These are phyloP conservation scores for Gymnopithys bicolor DNA, from an alignment of 2,797 vertebrate species.

Conservation along the genomic window DNA sequence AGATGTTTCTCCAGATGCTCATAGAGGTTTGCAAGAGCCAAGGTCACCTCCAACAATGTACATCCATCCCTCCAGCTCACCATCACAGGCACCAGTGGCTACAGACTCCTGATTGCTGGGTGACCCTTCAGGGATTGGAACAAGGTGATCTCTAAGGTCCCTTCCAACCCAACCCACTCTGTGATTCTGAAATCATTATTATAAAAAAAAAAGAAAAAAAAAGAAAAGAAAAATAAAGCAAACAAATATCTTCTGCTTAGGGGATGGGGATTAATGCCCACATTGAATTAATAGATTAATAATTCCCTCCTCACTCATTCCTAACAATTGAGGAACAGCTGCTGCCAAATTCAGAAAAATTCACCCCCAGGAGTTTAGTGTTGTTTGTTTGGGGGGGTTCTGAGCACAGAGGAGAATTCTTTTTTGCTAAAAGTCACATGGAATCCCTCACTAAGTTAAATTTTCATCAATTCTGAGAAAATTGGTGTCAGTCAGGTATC, in stretches of 20 bases:
- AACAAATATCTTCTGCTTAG: neutral
- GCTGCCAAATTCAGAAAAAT: neutral
- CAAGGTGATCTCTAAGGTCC: rapidly evolving
- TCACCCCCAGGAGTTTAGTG: neutral
- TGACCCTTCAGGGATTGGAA: neutral
- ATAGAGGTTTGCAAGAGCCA: neutral
- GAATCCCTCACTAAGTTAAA: neutral
- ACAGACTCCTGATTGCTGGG: neutral
- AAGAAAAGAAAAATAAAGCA: too few species aligned
- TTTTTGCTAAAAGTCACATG: neutral
- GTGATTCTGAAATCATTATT: neutral
- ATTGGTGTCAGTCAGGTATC: neutral
- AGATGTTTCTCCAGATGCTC: neutral
- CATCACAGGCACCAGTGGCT: neutral
- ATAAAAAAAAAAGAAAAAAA: too few species aligned
- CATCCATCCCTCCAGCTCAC: neutral
- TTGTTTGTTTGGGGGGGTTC: neutral
- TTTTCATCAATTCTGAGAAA: neutral
- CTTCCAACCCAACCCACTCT: neutral
- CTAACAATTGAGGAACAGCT: neutral
- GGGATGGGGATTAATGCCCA: neutral
- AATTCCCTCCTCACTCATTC: slow-evolving; percentile 29
- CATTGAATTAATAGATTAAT: slow-evolving; percentile 42
- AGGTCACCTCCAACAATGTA: neutral
- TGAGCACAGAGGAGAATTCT: neutral